Conservation (phyloP, 92 coral and sea anemone species). For the Ricordea florida region DNA sequence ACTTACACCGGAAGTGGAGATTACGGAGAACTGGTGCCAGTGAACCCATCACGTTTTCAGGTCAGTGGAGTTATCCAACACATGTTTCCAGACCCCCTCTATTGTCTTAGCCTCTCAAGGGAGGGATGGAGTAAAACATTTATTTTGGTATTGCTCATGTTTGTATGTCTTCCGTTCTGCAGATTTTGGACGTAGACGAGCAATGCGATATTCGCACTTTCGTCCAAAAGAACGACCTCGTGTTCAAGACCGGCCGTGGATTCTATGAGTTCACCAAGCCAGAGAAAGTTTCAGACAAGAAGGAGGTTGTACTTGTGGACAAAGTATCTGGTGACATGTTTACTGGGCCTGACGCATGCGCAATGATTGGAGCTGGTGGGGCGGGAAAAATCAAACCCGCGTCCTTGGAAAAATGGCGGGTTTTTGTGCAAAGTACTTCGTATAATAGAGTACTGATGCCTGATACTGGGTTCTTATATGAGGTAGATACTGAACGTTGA, state of each 20-base stretch:
- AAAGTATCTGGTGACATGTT: conserved; percentile 94
- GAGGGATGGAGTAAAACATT: too few relatives aligned
- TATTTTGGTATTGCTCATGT: not conserved
- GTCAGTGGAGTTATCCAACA: not conserved
- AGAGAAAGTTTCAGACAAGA: conserved; percentile 94
- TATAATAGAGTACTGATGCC: conserved; percentile 96
- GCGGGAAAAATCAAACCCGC: conserved; percentile 76
- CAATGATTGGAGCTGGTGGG: conserved; percentile 95
- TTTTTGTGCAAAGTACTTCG: conserved; percentile 97
- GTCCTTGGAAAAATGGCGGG: conserved; percentile 92
- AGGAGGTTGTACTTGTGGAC: conserved; percentile 90
- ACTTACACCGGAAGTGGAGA: conserved; percentile 54
- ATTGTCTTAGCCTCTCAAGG: too few relatives aligned
- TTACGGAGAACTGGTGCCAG: conserved; percentile 63
- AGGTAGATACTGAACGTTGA: conserved; percentile 84
- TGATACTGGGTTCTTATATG: conserved; percentile 87
- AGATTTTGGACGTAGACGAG: conserved; percentile 91
- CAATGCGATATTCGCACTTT: conserved; percentile 90
- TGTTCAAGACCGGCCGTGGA: conserved; percentile 91
- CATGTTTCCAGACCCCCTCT: too few relatives aligned
- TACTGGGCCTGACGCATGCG: conserved; percentile 91
- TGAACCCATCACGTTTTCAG: conserved; percentile 89
- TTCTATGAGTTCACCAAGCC: conserved; percentile 97
- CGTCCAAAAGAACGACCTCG: conserved; percentile 80
- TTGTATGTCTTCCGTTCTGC: not conserved